A percentile compares a stretch with the other conserved stretches of the same genome.
These are phyloP conservation scores for Peromyscus maniculatus DNA, from an alignment of 2,113 vertebrate genomes.

Conservation along the genomic window DNA sequence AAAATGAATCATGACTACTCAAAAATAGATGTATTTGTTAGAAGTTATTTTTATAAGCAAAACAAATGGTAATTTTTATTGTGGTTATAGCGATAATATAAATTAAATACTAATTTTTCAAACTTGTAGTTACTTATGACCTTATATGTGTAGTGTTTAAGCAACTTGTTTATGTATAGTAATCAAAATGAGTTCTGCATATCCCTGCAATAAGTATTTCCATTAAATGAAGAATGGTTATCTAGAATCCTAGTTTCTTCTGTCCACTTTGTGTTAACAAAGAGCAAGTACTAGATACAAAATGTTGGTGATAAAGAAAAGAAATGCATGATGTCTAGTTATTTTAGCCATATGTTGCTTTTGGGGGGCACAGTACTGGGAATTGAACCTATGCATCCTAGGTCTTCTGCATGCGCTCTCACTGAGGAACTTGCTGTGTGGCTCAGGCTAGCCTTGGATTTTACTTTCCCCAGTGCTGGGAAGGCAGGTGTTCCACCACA, in stretches of 20 bases:
- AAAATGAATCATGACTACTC: constrained; percentile 9
- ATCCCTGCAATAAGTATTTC: constrained; percentile 20
- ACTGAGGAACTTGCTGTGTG: not conserved
- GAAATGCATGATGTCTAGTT: not conserved
- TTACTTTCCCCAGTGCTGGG: not conserved
- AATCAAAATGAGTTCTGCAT: constrained; percentile 42
- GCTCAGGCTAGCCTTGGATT: not conserved
- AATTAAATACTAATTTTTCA: constrained; percentile 45
- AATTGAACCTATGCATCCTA: not conserved
- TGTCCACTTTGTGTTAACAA: not conserved
- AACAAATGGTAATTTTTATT: constrained; percentile 34
- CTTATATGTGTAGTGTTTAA: constrained; percentile 26
- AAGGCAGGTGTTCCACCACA: not conserved
- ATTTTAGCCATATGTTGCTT: not conserved
- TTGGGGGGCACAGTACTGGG: no score
- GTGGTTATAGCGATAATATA: not conserved
- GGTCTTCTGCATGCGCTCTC: no score
- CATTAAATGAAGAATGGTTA: constrained; percentile 10
- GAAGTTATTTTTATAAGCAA: constrained; percentile 45
- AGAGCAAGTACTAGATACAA: not conserved
- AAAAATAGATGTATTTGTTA: constrained; percentile 45
- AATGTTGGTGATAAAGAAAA: not conserved
- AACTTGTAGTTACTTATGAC: constrained; percentile 1
- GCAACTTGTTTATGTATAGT: constrained; percentile 8
- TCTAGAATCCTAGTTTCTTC: not conserved